A percentile compares a stretch with the other conserved stretches of the same genome.
These are phyloP conservation scores for Nephrocerus scutellatus DNA, from an alignment of 2,888 invertebrate genomes.

Conservation along the genomic window DNA sequence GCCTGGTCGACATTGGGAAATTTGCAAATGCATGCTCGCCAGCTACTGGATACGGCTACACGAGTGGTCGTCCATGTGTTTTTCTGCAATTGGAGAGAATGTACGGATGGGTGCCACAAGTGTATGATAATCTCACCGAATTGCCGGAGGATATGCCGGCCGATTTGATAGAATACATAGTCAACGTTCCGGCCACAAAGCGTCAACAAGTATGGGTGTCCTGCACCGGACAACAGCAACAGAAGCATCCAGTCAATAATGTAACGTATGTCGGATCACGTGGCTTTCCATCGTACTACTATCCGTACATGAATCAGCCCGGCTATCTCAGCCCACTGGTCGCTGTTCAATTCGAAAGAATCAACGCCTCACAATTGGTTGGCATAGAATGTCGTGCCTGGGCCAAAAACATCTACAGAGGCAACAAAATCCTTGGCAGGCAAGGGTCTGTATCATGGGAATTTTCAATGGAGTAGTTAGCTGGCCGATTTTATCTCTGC, in stretches of 20 bases:
- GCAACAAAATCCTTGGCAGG: no score
- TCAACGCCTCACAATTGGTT: conserved; percentile 53
- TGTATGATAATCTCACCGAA: conserved; percentile 50
- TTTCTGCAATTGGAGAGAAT: conserved; percentile 75
- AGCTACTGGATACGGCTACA: conserved; percentile 56
- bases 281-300: conserved; percentile 62
- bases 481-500: no score
- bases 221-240: conserved; percentile 72
- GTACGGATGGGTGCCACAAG: conserved; percentile 63
- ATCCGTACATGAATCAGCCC: conserved; percentile 54
- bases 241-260: conserved; percentile 64
- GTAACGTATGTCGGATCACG: conserved; percentile 63
- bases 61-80: conserved; percentile 65
- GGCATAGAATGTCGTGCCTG: conserved; percentile 84
- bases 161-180: conserved; percentile 49
- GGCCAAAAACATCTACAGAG: conserved; percentile 79
- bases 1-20: conserved; percentile 43
- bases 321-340: conserved; percentile 62
- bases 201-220: conserved; percentile 70
- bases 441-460: no score
- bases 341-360: conserved; percentile 55
- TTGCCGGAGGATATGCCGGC: conserved; percentile 56
- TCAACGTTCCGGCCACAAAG: conserved; percentile 32
- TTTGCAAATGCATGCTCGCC: conserved; percentile 51
- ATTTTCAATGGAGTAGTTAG: no score